Percentiles rank a stretch among this genome's conserved stretches.
Evolutionary conservation across 2,888 invertebrate species (phyloP).

Genomic region (Lymantria dispar): DNA sequence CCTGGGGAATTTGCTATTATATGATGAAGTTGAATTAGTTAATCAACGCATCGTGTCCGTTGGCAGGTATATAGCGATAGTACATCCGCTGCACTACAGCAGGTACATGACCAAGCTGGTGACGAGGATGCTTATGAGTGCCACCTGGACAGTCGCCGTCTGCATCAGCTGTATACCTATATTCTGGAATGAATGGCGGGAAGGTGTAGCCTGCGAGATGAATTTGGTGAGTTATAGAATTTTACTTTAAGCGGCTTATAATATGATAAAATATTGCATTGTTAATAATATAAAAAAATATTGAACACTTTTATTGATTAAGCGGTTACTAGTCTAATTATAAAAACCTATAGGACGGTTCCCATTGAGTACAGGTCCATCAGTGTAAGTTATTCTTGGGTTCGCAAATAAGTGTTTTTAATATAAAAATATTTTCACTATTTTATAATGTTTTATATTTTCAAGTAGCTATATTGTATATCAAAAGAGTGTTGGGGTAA

Average conservation of each 20-base stretch:
- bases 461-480: too few species aligned
- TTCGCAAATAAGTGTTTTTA: too few species aligned
- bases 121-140: slow-evolving; percentile 83
- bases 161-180: slow-evolving; percentile 86
- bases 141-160: slow-evolving; percentile 86
- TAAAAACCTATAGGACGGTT: too few species aligned
- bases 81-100: slow-evolving; percentile 90
- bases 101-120: slow-evolving; percentile 88
- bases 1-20: too few species aligned
- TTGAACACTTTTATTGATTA: too few species aligned
- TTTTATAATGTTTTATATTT: too few species aligned
- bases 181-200: slow-evolving; percentile 90
- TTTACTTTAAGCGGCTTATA: background rate
- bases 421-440: too few species aligned
- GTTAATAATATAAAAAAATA: background rate
- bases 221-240: slow-evolving; percentile 74
- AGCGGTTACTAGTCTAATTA: too few species aligned
- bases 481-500: too few species aligned
- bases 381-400: too few species aligned
- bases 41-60: background rate
- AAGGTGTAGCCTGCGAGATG: slow-evolving; percentile 85
- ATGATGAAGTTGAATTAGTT: too few species aligned
- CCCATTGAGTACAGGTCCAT: too few species aligned
- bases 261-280: background rate
- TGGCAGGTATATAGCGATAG: slow-evolving; percentile 87